Percentiles rank a stretch among this genome's conserved stretches.
phyloP scores from a whole-genome alignment of 2,113 vertebrate genomes.

The Lampris incognitus region DNA sequence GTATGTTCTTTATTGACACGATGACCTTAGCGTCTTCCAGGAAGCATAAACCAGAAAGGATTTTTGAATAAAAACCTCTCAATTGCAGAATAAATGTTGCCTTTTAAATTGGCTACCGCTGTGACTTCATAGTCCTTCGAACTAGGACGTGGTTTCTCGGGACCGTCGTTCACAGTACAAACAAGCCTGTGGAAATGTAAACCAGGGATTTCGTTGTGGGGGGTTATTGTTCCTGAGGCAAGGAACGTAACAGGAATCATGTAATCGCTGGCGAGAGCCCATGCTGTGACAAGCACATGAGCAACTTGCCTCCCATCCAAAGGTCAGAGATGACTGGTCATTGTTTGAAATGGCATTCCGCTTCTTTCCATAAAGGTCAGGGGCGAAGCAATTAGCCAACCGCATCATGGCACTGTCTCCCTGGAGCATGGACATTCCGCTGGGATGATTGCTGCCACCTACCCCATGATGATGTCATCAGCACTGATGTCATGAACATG shows the following conservation, averaged over 20 bases:
- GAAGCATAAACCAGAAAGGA: too few relatives aligned
- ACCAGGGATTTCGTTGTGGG: conserved; percentile 4
- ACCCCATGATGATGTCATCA: conserved; percentile 39
- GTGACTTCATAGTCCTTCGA: too few relatives aligned
- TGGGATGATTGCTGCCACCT: conserved; percentile 42
- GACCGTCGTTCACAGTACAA: background rate
- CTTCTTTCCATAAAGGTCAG: conserved; percentile 69
- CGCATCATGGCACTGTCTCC: conserved; percentile 48
- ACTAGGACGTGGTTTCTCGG: background rate
- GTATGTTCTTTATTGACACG: too few relatives aligned
- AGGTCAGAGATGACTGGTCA: conserved; percentile 66
- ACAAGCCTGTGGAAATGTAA: background rate
- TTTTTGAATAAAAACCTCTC: too few relatives aligned
- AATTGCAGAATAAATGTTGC: too few relatives aligned
- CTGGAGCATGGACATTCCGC: conserved; percentile 62
- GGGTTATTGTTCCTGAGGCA: conserved; percentile 50
- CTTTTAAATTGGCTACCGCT: too few relatives aligned
- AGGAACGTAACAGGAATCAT: conserved; percentile 53
- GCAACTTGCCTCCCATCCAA: conserved; percentile 58
- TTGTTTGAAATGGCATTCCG: conserved; percentile 71
- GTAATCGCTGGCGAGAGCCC: conserved; percentile 64
- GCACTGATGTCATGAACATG: conserved; percentile 56
- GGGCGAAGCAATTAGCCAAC: conserved; percentile 55
- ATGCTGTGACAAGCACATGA: conserved; percentile 57
- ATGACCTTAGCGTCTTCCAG: too few relatives aligned